These are phyloP conservation scores for Campylomormyrus tamandua DNA, from an alignment of 2,113 vertebrate species.

Conservation along the genomic window DNA sequence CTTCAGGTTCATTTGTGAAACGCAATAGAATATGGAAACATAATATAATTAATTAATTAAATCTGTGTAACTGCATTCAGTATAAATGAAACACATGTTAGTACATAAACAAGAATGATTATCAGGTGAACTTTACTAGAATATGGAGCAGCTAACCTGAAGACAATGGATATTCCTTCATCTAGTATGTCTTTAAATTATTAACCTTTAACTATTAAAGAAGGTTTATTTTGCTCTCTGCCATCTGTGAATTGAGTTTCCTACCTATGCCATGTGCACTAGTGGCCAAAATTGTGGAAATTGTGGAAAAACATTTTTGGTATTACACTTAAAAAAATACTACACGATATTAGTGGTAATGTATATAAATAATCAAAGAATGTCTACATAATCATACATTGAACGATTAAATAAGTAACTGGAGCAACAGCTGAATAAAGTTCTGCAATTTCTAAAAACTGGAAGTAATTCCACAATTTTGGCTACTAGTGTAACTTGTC, in stretches of 20 bases:
- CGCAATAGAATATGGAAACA: neutral
- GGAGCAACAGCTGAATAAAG: neutral
- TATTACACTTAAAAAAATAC: neutral
- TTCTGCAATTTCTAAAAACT: neutral
- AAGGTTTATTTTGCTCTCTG: neutral
- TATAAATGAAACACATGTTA: neutral
- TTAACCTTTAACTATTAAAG: neutral
- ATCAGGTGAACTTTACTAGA: neutral
- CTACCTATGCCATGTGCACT: neutral
- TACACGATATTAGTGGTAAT: neutral
- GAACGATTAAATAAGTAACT: neutral
- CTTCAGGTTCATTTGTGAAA: neutral
- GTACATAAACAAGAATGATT: neutral
- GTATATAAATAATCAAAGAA: neutral
- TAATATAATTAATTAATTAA: neutral
- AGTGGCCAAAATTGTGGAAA: neutral
- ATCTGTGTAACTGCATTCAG: neutral
- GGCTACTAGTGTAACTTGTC: neutral
- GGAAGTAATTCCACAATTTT: neutral
- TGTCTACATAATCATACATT: neutral
- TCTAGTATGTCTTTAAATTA: neutral
- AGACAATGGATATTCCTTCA: neutral
- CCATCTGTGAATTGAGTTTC: neutral
- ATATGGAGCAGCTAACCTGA: neutral
- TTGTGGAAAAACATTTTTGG: neutral